Evolutionary conservation across 1,140 invertebrate genomes (phyloP), one percentile per base, ranked within the genome.

Genomic region (Drosophila bocki): DNA sequence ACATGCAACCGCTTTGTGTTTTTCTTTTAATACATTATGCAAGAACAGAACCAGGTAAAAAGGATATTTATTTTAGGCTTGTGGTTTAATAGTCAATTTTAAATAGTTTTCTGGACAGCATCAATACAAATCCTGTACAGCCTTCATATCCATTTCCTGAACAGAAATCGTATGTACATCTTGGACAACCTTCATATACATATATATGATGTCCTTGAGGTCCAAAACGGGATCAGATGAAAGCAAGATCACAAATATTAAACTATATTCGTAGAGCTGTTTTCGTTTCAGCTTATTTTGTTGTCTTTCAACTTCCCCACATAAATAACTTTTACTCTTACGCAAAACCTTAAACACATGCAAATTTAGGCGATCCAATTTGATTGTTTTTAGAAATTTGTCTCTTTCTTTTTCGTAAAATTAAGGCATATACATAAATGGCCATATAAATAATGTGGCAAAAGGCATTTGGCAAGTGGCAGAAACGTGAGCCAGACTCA

Each of bases 271-370:
- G 19, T 26, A 32, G 17, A 29, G 8, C 47, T 19, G 60, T 17
- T 3, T 42, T 22, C 19, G 9, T 35, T 33, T 33, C 29, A 33
- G n/a, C 32, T 32, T 12, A 5, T 47, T 41, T 32, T 70, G 64
- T 26, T 37, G 15, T 19, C 26, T 29, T 29, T 41, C 35, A 9
- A 13, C 39, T 44, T 65, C 56, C 78, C 33, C 57, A 71, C 76
- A 82, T 87, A 83, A 84, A 88, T 88, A 90, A 88, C 85, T 88
- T 88, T 88, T 88, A 91, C 85, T 88, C 64, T 88, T 88, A 85
- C 68, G 85, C 62, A 69, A 80, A 80, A 65, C 15, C 32, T 13
- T 71, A 62, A 19, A 17, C 47, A 22, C 15, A 86, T 85, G 82
- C 60, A 63, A 85, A 85, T 81, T 7, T 53, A 50, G 63, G 56